Percentiles rank a stretch among this genome's conserved stretches.
Conservation (phyloP, 2,797 vertebrate species). For the Sebastes vulpes region DNA sequence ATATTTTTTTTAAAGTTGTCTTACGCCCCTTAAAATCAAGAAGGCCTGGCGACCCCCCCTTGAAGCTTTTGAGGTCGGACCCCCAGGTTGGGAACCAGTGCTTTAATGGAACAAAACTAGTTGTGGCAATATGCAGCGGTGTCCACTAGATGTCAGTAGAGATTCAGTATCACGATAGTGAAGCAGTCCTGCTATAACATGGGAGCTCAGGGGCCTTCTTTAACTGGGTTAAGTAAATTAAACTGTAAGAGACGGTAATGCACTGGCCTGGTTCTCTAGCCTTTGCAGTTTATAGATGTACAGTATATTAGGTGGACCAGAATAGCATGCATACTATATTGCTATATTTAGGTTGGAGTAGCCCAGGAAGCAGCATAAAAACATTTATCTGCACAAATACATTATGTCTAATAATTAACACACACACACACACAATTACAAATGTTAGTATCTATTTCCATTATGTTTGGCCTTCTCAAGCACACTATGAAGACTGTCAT, state of each 20-base stretch:
- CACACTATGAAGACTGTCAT: not conserved
- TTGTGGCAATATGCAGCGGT: not conserved
- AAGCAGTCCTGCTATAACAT: not conserved
- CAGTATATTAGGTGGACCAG: not conserved
- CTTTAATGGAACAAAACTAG: not conserved
- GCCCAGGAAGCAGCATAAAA: not conserved
- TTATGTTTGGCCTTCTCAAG: not conserved
- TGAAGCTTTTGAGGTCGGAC: not conserved
- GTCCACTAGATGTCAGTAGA: constrained; percentile 81
- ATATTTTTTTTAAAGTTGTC: not conserved
- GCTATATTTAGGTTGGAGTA: not conserved
- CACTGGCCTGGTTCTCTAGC: not conserved
- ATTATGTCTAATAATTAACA: not conserved
- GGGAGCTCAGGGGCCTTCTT: not conserved
- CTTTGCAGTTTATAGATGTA: not conserved
- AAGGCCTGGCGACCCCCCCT: not conserved
- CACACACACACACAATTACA: not conserved
- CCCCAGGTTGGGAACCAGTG: too few relatives aligned
- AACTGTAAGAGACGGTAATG: not conserved
- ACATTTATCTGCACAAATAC: not conserved
- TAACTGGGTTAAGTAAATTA: constrained; percentile 19
- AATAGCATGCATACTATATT: not conserved
- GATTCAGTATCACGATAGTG: not conserved
- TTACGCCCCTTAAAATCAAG: not conserved
- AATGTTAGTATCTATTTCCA: not conserved